phyloP scores from a whole-genome alignment of 2,888 invertebrate genomes.

The Diarsia dahlii region DNA sequence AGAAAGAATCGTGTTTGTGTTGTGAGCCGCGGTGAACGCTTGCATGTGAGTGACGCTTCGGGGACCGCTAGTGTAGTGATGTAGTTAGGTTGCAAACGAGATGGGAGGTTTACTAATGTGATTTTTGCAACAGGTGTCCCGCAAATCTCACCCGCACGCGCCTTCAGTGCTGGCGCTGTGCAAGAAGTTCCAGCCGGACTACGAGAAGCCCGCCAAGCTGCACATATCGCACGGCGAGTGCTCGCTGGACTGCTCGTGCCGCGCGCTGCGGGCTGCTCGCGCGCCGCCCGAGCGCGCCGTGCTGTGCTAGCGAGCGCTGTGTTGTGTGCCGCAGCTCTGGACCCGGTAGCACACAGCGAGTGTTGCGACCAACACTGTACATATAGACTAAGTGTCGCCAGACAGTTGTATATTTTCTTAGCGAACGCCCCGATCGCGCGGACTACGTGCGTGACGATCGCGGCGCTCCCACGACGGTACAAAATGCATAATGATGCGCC shows the following conservation, averaged over 20 bases:
- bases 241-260: slow-evolving; percentile 63
- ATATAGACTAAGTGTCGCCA: slow-evolving; percentile 69
- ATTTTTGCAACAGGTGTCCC: slow-evolving; percentile 83
- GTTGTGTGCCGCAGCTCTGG: slow-evolving; percentile 39
- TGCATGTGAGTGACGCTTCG: slow-evolving; percentile 59
- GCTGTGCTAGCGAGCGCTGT: slow-evolving; percentile 63
- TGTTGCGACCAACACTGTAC: slow-evolving; percentile 57
- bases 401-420: slow-evolving; percentile 74
- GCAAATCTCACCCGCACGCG: slow-evolving; percentile 91
- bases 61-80: slow-evolving; percentile 45
- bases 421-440: slow-evolving; percentile 83
- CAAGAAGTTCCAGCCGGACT: slow-evolving; percentile 90
- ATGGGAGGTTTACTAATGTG: background rate
- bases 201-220: slow-evolving; percentile 87
- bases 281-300: slow-evolving; percentile 62
- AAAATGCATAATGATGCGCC: slow-evolving; percentile 84
- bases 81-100: slow-evolving; percentile 1
- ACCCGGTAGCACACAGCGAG: slow-evolving; percentile 47
- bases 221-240: slow-evolving; percentile 67
- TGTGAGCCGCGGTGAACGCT: slow-evolving; percentile 39
- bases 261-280: slow-evolving; percentile 59
- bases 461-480: slow-evolving; percentile 82
- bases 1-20: slow-evolving; percentile 21
- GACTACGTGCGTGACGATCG: slow-evolving; percentile 72
- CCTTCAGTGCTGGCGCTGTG: slow-evolving; percentile 89